A percentile compares a stretch with the other conserved stretches of the same genome.
Conservation (phyloP, 92 coral and sea anemone species). For the Siderastrea siderea region DNA sequence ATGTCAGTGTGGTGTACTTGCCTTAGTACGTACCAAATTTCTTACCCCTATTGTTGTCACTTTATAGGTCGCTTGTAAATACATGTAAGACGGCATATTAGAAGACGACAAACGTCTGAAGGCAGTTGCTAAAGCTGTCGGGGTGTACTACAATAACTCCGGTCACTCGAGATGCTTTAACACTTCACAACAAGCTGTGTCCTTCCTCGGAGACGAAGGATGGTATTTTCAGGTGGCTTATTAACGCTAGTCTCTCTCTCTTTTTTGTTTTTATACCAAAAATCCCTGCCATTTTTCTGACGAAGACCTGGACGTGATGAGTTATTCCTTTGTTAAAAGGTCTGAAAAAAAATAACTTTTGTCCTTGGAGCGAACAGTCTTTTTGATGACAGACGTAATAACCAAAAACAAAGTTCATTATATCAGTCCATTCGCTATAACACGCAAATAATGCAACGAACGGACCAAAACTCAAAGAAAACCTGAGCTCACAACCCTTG, state of each 20-base stretch:
- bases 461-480: too few species aligned
- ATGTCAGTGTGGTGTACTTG: too few species aligned
- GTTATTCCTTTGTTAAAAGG: too few species aligned
- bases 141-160: constrained; percentile 93
- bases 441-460: too few species aligned
- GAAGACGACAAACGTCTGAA: constrained; percentile 78
- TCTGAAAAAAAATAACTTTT: too few species aligned
- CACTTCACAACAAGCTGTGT: constrained; percentile 93
- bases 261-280: not conserved
- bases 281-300: not conserved
- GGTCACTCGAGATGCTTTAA: constrained; percentile 92
- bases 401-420: too few species aligned
- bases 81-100: constrained; percentile 78
- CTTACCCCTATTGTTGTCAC: not conserved
- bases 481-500: too few species aligned
- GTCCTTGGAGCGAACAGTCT: too few species aligned
- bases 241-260: not conserved
- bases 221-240: constrained; percentile 92
- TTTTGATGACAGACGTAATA: too few species aligned
- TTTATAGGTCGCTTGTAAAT: constrained; percentile 79
- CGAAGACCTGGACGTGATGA: too few species aligned
- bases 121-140: constrained; percentile 86
- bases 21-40: too few species aligned
- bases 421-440: too few species aligned
- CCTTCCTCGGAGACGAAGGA: constrained; percentile 95